Base-by-base conservation (phyloP, 2,113 vertebrate genomes). In the Galeopterus variegatus region DNA sequence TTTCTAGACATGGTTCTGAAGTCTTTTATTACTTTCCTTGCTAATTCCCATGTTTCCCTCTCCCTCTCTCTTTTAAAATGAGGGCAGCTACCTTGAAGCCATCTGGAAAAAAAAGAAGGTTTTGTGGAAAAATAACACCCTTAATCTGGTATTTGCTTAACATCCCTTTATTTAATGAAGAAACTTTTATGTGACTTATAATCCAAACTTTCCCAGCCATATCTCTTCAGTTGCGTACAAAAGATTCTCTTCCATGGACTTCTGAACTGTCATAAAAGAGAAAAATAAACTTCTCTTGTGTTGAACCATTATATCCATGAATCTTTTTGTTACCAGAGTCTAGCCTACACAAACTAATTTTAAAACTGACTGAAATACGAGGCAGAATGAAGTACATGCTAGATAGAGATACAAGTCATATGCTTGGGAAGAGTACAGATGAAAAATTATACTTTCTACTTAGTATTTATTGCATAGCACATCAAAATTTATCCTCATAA, bases 381-480 rank as follows among this genome's bases (percentile, higher is more conserved):
- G 28, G n/a, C 12, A 81, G 24, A 84, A 65, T 70, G 48, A 45
- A 54, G 33, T 87, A 31, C 70, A 54, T n/a, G 6, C 5, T 76
- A 14, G 26, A 10, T 54, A 52, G 9, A 87, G 23, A 54, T 41
- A 12, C 33, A 79, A 41, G 52, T 67, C 56, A 18, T 10, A 8
- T 56, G 41, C 58, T 62, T 77, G 62, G 11, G 11, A 65, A 56
- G 26, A 90, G 23, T 28, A 80, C 6, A 64, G 50, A 36, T 33
- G 14, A 79, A 73, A 90, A 95, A 62, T 70, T 17, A 13, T 60
- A 52, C 82, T 94, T 95, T 72, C 76, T 83, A 31, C 75, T 93
- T 90, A 52, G 36, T 58, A 52, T 17, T 52, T 36, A 36, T 75
- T 90, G 7, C 33, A 36, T 62, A 52, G 48, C 36, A 73, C n/a